Percentiles rank a stretch among this genome's conserved stretches.
These are phyloP conservation scores for Rhynchopsitta pachyrhyncha DNA, from an alignment of 2,113 vertebrate genomes.

Conservation along the genomic window DNA sequence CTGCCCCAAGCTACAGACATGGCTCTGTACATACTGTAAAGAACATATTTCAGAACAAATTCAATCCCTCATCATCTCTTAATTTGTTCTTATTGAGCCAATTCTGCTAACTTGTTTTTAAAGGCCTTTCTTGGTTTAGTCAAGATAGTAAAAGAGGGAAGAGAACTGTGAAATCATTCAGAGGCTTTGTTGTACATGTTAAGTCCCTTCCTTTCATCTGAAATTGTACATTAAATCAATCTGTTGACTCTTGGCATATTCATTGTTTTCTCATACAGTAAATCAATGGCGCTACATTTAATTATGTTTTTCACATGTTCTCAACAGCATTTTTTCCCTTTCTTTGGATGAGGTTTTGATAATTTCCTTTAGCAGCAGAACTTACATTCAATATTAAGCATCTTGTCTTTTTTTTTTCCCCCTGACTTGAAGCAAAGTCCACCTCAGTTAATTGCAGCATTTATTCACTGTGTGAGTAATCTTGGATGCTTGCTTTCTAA, in stretches of 20 bases:
- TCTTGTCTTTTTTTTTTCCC: background rate
- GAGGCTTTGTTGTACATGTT: background rate
- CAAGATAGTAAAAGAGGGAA: background rate
- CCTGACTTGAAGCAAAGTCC: constrained; percentile 6
- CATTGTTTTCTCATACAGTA: constrained; percentile 1
- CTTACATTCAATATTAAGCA: background rate
- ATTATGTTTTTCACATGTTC: background rate
- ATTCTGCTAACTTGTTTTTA: background rate
- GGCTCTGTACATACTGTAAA: background rate
- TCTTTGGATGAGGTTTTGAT: background rate
- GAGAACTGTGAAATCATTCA: background rate
- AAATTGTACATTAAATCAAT: constrained; percentile 33
- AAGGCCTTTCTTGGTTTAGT: background rate
- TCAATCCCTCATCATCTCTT: background rate
- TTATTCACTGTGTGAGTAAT: constrained; percentile 16
- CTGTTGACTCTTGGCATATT: background rate
- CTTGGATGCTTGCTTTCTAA: background rate
- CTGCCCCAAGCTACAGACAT: background rate
- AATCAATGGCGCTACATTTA: constrained; percentile 43
- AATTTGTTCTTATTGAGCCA: background rate
- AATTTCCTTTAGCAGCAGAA: background rate
- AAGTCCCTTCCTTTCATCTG: background rate
- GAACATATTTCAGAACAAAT: constrained; percentile 18
- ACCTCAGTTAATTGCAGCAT: constrained; percentile 8
- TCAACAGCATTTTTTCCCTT: background rate